Evolutionary conservation across 1,140 invertebrate genomes (phyloP), one percentile per base, ranked within the genome.

Genomic region (Gerris buenoi): DNA sequence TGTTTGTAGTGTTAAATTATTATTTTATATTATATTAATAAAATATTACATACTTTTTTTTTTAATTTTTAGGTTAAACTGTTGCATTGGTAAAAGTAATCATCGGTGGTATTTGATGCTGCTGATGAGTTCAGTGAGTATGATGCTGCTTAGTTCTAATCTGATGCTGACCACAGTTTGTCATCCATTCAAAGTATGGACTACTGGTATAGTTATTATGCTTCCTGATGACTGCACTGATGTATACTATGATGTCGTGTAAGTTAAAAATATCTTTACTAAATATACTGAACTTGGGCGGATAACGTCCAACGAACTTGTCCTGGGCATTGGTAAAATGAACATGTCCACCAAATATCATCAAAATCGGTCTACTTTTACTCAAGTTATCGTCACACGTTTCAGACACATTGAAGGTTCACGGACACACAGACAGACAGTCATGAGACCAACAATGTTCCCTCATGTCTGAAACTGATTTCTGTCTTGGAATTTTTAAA

Each of bases 221-320:
- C 73, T 89, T 71, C 86, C 86, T 2, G 83, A 87, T 73, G 83
- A 88, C 71, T 89, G 87, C 75, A 83, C 82, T 67, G 84, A 88
- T 65, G 70, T 72, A 3, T 72, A 73, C 33, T 73, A 69, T 65
- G 72, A 73, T 56, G 69, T 71, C 27, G 28, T 73, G 72, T 73
- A 60, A 72, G 72, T 28, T 46, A 46, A 46, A 46, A 46, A 5
- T 18, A 46, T 46, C 18, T 46, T 10, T 46, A 46, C 33, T 46
- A 5, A 46, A 10, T 46, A 46, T 46, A 10, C 18, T 46, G 33
- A 46, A 46, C 33, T 18, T n/a, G n/a, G n/a, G n/a, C n/a, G n/a
- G n/a, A n/a, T n/a, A n/a, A n/a, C n/a, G n/a, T n/a, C n/a, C n/a
- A n/a, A n/a, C n/a, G n/a, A n/a, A n/a, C n/a, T n/a, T n/a, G n/a